Conservation (phyloP, 1,140 invertebrate species). For the Anastrepha obliqua region DNA sequence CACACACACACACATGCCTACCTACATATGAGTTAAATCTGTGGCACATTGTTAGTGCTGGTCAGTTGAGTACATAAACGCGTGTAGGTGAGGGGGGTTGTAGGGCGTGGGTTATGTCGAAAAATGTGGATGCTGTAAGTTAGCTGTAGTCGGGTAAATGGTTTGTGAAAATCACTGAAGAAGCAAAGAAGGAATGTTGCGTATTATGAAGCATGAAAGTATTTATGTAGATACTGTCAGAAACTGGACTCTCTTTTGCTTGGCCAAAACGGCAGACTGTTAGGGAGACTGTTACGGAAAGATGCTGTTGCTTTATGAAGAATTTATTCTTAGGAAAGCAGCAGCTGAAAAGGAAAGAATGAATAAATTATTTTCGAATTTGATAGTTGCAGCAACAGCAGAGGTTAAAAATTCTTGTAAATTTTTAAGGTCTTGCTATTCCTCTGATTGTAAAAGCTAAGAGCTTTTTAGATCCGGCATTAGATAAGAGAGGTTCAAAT, state of each 20-base stretch:
- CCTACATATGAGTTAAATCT: too few species aligned
- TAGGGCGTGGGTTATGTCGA: not conserved
- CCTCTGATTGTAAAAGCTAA: too few species aligned
- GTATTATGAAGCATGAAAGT: not conserved
- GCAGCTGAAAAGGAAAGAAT: not conserved
- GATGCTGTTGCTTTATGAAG: not conserved
- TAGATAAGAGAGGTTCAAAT: too few species aligned
- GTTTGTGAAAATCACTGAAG: slow-evolving; percentile 32
- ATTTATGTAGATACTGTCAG: not conserved
- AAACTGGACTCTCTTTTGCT: not conserved
- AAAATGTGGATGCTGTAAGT: slow-evolving; percentile 34
- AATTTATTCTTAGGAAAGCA: not conserved
- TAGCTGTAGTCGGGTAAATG: slow-evolving; percentile 13
- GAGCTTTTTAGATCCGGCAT: too few species aligned
- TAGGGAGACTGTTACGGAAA: too few species aligned
- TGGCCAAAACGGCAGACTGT: not conserved
- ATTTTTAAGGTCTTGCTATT: too few species aligned
- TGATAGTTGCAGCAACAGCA: too few species aligned
- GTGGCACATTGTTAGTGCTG: too few species aligned
- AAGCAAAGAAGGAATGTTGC: slow-evolving; percentile 22
- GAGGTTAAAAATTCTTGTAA: too few species aligned
- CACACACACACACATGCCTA: not conserved
- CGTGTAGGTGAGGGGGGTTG: too few species aligned
- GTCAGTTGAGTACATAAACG: too few species aligned
- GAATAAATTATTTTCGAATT: not conserved